A percentile compares a stretch with the other conserved stretches of the same genome.
phyloP scores from a whole-genome alignment of 2,888 invertebrate genomes.

The Bellardia bayeri region DNA sequence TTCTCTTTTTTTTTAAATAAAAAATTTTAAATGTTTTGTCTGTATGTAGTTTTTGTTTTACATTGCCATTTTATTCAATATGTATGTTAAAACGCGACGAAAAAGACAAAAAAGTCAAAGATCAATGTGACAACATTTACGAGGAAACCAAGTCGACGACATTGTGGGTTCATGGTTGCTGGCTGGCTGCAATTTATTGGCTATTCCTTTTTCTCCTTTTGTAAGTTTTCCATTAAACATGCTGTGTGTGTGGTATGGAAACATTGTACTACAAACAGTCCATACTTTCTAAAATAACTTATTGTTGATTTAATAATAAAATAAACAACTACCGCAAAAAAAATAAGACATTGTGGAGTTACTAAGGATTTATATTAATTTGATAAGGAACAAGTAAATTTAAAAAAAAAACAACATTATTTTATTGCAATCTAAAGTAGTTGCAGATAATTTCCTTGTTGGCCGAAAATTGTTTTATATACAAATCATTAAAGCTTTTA shows the following conservation, averaged over 20 bases:
- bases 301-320: conserved; percentile 8
- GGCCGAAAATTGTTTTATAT: too few relatives aligned
- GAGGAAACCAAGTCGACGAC: conserved; percentile 50
- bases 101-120: conserved; percentile 66
- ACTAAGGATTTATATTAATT: conserved; percentile 42
- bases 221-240: neutral
- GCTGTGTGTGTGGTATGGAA: conserved; percentile 13
- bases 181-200: neutral
- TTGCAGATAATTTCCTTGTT: too few relatives aligned
- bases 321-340: neutral
- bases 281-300: conserved; percentile 60
- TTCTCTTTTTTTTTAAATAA: neutral
- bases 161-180: conserved; percentile 65
- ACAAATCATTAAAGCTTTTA: too few relatives aligned
- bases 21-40: conserved; percentile 33
- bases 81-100: conserved; percentile 40
- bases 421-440: too few relatives aligned
- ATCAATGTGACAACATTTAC: conserved; percentile 71
- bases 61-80: conserved; percentile 27
- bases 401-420: conserved; percentile 16
- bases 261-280: conserved; percentile 7
- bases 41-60: conserved; percentile 7
- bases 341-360: neutral
- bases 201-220: neutral
- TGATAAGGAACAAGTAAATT: conserved; percentile 51